Evolutionary conservation across 1,140 invertebrate genomes (phyloP).

Genomic region (Zaprionus ornatus): DNA sequence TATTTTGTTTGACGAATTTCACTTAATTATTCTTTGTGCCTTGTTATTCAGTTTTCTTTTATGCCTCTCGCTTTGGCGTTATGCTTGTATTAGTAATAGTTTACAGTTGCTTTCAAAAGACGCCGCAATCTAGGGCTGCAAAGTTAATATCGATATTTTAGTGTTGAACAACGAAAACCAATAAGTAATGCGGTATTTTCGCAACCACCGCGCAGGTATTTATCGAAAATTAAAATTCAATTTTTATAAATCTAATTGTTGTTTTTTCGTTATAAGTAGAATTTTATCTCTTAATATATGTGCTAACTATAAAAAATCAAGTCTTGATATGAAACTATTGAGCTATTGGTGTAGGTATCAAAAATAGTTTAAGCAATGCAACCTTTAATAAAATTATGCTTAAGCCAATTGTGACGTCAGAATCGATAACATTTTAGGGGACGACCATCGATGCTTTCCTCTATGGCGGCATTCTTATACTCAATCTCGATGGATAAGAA

Average conservation of each 20-base stretch:
- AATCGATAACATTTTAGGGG: background rate
- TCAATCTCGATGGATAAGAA: background rate
- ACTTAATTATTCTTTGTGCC: constrained; percentile 30
- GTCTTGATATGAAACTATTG: no score
- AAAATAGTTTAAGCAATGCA: background rate
- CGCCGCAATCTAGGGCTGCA: constrained; percentile 67
- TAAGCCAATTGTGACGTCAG: background rate
- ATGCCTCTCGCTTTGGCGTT: constrained; percentile 28
- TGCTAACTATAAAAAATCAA: no score
- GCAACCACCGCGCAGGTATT: background rate
- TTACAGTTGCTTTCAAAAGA: constrained; percentile 80
- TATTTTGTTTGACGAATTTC: constrained; percentile 6
- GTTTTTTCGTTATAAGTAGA: no score
- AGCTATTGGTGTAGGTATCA: background rate
- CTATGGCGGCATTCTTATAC: constrained; percentile 16
- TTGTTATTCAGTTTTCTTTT: constrained; percentile 48
- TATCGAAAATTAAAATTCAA: background rate
- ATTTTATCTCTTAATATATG: no score
- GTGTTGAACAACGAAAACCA: constrained; percentile 44
- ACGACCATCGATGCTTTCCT: background rate
- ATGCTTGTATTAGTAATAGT: constrained; percentile 71
- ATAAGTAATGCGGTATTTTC: background rate
- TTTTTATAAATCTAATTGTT: no score
- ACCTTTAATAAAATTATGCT: background rate
- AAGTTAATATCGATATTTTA: constrained; percentile 23